phyloP scores from a whole-genome alignment of 2,888 invertebrate genomes.

The Leucophenga maculata region DNA sequence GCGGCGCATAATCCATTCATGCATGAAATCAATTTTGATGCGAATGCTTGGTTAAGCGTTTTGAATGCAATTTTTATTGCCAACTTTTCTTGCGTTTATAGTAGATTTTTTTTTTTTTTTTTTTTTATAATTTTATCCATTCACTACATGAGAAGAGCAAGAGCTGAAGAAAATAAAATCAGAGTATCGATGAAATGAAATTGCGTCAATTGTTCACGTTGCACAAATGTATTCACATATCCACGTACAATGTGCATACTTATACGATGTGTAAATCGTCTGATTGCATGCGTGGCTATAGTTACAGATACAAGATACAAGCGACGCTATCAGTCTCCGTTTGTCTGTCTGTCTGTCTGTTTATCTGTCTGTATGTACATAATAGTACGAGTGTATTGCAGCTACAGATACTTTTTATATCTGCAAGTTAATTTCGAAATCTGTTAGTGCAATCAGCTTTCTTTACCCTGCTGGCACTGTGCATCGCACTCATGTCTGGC shows the following conservation, averaged over 20 bases:
- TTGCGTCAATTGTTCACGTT: slow-evolving; percentile 56
- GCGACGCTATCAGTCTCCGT: neutral
- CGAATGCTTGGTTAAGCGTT: slow-evolving; percentile 62
- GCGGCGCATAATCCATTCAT: slow-evolving; percentile 37
- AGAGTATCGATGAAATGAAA: slow-evolving; percentile 57
- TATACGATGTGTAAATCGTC: slow-evolving; percentile 1
- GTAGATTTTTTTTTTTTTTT: slow-evolving; percentile 27
- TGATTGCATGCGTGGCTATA: slow-evolving; percentile 31
- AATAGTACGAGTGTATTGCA: neutral
- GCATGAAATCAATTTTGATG: slow-evolving; percentile 62
- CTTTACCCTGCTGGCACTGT: neutral
- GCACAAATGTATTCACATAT: neutral
- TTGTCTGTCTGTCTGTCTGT: neutral
- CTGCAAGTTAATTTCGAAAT: slow-evolving; percentile 60
- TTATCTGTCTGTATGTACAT: neutral
- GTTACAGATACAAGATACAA: neutral
- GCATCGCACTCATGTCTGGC: neutral
- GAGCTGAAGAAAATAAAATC: slow-evolving; percentile 54
- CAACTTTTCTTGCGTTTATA: slow-evolving; percentile 46
- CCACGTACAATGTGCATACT: neutral
- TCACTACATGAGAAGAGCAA: neutral
- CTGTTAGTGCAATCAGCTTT: slow-evolving; percentile 58
- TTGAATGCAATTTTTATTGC: slow-evolving; percentile 64
- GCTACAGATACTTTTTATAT: slow-evolving; percentile 13
- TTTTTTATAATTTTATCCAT: slow-evolving; percentile 19